Conservation (phyloP, 2,888 invertebrate species). For the Heliconius ethilla region DNA sequence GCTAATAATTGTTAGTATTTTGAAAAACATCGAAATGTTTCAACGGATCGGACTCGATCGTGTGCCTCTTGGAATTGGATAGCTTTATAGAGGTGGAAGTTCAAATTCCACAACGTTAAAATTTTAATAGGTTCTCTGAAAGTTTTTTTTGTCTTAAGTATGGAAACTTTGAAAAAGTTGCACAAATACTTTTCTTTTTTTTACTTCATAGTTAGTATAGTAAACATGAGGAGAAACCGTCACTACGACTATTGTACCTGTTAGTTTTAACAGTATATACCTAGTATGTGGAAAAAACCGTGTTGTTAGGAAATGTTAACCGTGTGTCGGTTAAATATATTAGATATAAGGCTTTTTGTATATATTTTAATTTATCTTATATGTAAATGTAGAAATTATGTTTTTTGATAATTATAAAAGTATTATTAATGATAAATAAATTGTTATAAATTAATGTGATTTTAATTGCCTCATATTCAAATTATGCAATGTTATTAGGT, state of each 20-base stretch:
- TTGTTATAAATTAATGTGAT: conserved; percentile 6
- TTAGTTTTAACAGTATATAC: not conserved
- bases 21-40: no score
- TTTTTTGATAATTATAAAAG: conserved; percentile 13
- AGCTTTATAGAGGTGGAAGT: no score
- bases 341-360: conserved; percentile 3
- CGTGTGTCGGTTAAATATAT: not conserved
- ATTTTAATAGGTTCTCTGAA: no score
- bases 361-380: not conserved
- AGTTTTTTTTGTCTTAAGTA: not conserved
- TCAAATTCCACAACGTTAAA: no score
- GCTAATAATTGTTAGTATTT: no score
- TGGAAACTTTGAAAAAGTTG: not conserved
- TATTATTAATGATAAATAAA: conserved; percentile 32
- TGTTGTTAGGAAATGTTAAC: not conserved
- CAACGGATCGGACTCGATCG: no score
- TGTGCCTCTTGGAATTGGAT: no score
- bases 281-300: no score
- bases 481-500: not conserved
- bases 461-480: not conserved
- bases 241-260: not conserved
- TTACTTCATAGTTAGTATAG: not conserved
- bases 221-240: not conserved
- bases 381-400: not conserved
- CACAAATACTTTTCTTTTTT: not conserved